Percentiles rank a stretch among this genome's conserved stretches.
phyloP scores from a whole-genome alignment of 92 coral and sea anemone species.

The Phenganax stokvisi region DNA sequence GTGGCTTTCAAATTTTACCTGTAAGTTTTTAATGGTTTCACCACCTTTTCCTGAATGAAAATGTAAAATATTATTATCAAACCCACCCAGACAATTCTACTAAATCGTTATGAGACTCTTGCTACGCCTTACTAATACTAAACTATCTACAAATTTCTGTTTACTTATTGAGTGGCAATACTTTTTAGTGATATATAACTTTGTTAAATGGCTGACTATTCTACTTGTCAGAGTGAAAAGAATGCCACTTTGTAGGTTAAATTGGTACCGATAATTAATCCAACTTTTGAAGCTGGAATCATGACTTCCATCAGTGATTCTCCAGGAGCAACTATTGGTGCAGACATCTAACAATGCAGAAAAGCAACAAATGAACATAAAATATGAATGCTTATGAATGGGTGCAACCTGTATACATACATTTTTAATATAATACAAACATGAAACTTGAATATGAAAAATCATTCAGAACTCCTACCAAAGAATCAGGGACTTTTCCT shows the following conservation, averaged over 20 bases:
- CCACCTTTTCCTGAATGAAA: constrained; percentile 84
- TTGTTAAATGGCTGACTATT: too few relatives aligned
- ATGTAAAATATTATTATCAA: background rate
- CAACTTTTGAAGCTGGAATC: constrained; percentile 99
- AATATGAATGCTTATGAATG: too few relatives aligned
- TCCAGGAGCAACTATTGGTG: constrained; percentile 96
- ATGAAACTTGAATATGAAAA: background rate
- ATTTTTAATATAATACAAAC: background rate
- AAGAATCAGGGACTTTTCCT: constrained; percentile 92
- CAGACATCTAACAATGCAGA: constrained; percentile 72
- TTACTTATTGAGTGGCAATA: too few relatives aligned
- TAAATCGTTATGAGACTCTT: too few relatives aligned
- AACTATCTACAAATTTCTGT: background rate
- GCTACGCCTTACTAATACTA: background rate
- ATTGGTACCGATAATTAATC: constrained; percentile 78
- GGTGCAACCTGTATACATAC: too few relatives aligned
- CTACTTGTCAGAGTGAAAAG: background rate
- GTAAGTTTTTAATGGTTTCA: constrained; percentile 87
- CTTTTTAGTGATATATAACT: too few relatives aligned
- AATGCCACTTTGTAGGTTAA: background rate
- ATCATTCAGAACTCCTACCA: constrained; percentile 52
- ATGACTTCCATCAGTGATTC: constrained; percentile 82
- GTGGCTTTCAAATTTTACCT: constrained; percentile 51
- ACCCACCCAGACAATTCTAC: too few relatives aligned
- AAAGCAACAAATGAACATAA: background rate